A percentile compares a stretch with the other conserved stretches of the same genome.
Conservation (phyloP, 2,888 invertebrate genomes). For the Liposcelis brunnea region DNA sequence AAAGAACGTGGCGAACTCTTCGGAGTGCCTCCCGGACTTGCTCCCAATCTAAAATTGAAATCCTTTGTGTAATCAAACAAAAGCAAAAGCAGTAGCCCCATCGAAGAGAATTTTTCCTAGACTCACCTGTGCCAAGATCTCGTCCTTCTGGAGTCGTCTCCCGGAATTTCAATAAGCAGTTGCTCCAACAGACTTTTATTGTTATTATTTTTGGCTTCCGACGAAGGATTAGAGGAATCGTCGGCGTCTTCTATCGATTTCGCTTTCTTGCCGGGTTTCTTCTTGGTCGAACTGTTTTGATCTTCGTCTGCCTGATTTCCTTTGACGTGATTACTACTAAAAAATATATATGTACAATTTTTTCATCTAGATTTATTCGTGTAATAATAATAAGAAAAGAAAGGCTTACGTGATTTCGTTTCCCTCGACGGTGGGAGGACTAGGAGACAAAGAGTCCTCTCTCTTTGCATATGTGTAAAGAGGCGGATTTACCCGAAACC, state of each 20-base stretch:
- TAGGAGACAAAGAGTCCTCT: constrained; percentile 6
- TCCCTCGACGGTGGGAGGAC: constrained; percentile 4
- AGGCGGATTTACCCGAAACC: constrained; percentile 7
- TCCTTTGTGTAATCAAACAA: no score
- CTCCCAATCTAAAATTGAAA: background rate
- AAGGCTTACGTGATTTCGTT: background rate
- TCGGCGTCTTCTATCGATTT: constrained; percentile 26
- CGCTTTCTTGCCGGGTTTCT: constrained; percentile 27
- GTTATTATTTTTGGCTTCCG: constrained; percentile 17
- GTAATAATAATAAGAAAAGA: no score
- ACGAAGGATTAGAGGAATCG: constrained; percentile 17
- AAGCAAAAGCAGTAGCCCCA: no score
- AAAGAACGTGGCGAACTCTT: constrained; percentile 13
- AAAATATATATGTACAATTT: no score
- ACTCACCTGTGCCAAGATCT: constrained; percentile 19
- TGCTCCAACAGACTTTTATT: constrained; percentile 48
- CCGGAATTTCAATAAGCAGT: constrained; percentile 68
- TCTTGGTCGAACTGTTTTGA: constrained; percentile 21
- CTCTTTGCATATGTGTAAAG: constrained; percentile 5
- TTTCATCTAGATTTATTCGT: no score
- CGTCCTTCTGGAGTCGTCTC: constrained; percentile 27
- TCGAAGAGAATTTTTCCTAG: no score
- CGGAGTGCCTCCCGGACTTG: background rate
- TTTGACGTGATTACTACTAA: constrained; percentile 9
- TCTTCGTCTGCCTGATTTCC: constrained; percentile 17